Evolutionary conservation across 2,888 invertebrate genomes (phyloP).

Genomic region (Drosophila putrida): DNA sequence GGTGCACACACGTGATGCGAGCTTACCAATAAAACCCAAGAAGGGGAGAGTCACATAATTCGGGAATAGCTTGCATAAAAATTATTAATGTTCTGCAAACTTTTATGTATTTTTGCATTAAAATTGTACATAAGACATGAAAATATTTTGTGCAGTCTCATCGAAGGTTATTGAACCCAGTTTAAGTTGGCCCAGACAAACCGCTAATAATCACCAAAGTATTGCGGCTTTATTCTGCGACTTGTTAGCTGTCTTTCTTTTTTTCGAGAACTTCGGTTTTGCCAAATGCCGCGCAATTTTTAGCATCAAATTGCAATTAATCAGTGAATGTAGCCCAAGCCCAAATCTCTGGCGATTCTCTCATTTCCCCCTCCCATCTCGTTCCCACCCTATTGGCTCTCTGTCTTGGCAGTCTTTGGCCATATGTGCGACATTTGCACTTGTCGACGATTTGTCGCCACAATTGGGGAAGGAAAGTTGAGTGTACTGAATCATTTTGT

Average conservation of each 20-base stretch:
- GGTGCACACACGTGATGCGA: conserved; percentile 42
- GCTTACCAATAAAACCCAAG: conserved; percentile 40
- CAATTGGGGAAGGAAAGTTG: conserved; percentile 45
- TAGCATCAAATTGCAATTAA: conserved; percentile 79
- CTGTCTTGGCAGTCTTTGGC: conserved; percentile 9
- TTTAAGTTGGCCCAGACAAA: conserved; percentile 4
- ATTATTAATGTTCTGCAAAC: conserved; percentile 55
- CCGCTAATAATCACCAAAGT: not conserved
- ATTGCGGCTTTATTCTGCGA: conserved; percentile 4
- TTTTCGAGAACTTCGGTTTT: conserved; percentile 14
- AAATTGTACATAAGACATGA: conserved; percentile 5
- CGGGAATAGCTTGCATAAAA: conserved; percentile 36
- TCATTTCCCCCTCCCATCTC: not conserved
- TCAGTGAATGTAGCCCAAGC: conserved; percentile 52
- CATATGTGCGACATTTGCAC: conserved; percentile 70
- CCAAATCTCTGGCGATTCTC: conserved; percentile 27
- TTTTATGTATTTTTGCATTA: conserved; percentile 45
- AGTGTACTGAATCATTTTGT: conserved; percentile 19
- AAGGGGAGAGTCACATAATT: conserved; percentile 6
- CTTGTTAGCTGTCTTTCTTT: conserved; percentile 33
- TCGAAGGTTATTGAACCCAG: conserved; percentile 44
- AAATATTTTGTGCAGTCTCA: conserved; percentile 11
- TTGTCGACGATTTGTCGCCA: conserved; percentile 75
- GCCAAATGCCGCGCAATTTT: conserved; percentile 65
- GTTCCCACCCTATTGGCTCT: no score